Base-by-base conservation (phyloP, 2,113 vertebrate genomes). In the Sander vitreus region DNA sequence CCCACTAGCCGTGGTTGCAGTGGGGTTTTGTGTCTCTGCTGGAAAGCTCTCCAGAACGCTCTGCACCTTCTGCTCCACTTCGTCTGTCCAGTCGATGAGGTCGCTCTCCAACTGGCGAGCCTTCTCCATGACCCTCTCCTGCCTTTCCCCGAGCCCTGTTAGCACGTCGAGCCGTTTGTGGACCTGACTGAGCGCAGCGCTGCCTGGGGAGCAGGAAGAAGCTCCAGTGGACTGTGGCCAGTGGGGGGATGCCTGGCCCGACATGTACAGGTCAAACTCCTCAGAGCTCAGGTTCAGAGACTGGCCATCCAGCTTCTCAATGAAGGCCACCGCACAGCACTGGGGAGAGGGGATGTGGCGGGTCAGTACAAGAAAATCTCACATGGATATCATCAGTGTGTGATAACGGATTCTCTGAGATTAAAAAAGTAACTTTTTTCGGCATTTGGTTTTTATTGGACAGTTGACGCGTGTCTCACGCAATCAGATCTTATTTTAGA, bases 281-380 rank as follows among this genome's bases (percentile, higher is more conserved):
- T 99, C 97, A 51, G 97, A 90, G 88, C 95, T 99, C 67, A 99
- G 91, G 73, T 99, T 99, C 78, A 99, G 91, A 45, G 97, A 98
- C 91, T 98, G 97, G 55, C 96, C 98, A 14, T 99, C 98, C 81
- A 99, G 91, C 82, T 99, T 99, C 91, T 99, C 98, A 72, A 99
- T 99, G 94, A 99, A 99, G 76, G 98, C 97, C 89, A 99, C 97
- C 0, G 97, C 97, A 39, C 98, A 99, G 89, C 98, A 99, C 98
- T 99, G 84, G 6, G 64, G 86, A 82, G 33, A 66, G n/a, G 25
- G 23, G 16, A 48, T 2, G 39, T 1, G 15, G 15, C 23, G 21
- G 43, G 9, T 68, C 25, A 66, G 72, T 80, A 73, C 39, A 15
- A 33, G 9, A 4, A 58, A 43, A 51, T 21, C 33, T 73, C 27